phyloP scores from a whole-genome alignment of 2,113 vertebrate species.

The Nesogale talazaci region DNA sequence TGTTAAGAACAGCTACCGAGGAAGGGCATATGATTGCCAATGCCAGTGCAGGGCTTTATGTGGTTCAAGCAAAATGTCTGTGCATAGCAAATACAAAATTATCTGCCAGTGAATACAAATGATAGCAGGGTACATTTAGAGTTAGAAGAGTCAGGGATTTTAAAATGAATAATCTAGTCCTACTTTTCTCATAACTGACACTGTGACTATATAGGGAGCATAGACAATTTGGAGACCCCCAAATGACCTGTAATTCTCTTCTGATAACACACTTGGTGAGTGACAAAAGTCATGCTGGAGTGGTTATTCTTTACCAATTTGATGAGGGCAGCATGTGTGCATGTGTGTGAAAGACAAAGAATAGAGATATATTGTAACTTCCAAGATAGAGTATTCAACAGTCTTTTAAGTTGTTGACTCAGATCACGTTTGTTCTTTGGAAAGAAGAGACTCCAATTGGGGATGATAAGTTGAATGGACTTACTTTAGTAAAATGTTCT shows the following conservation, averaged over 20 bases:
- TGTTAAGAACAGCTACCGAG: background rate
- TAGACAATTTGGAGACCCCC: no score
- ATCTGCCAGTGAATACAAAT: background rate
- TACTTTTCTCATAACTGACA: background rate
- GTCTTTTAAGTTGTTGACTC: background rate
- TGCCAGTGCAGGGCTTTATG: background rate
- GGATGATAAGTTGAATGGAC: background rate
- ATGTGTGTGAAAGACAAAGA: background rate
- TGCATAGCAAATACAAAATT: background rate
- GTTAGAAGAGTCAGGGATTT: background rate
- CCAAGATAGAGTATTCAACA: background rate
- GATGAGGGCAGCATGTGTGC: background rate
- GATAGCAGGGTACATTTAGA: background rate
- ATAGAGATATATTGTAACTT: background rate
- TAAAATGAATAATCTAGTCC: background rate
- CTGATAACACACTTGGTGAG: background rate
- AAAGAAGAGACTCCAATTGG: conserved; percentile 7
- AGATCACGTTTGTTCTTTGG: background rate
- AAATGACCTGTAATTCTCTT: background rate
- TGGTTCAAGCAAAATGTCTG: conserved; percentile 5
- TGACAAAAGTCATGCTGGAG: background rate
- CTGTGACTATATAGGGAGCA: background rate
- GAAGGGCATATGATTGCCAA: background rate
- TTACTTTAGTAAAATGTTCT: conserved; percentile 15
- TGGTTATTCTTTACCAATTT: background rate